Base-by-base conservation (phyloP, 2,113 vertebrate species). In the Forbesichthys agassizii region DNA sequence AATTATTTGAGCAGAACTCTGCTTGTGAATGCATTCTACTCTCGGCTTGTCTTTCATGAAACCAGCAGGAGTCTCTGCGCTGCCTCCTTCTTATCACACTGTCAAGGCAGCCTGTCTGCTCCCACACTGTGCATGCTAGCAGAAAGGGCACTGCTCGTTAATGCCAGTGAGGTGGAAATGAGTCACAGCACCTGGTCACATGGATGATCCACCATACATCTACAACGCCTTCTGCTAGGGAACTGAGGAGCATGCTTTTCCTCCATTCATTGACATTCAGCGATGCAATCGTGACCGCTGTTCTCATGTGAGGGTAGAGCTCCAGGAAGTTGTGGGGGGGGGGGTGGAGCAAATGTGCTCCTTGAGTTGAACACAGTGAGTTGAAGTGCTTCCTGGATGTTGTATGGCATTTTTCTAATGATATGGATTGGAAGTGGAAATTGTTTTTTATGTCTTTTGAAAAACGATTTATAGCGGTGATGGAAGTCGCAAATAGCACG, bases 91-190 rank as follows among this genome's bases (percentile, higher is more conserved):
- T 81, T 80, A 83, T 83, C 74, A 12, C 81, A 74, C 78, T 73
- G 86, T 77, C 78, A 73, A 84, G 68, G 75, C 81, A 73, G 81
- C 81, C 64, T 60, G 72, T 73, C 78, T 74, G 80, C 82, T 84
- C 80, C 80, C 79, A 79, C 82, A 84, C 82, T 73, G 78, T 8
- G 69, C 71, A 66, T 62, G 75, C 83, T 80, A 71, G 75, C 75
- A 81, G 84, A 88, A 88, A 87, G 84, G 86, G 69, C 88, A 85
- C 56, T 51, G 84, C 87, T 90, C 80, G 85, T 90, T 90, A 90
- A 87, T 80, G 75, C 77, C 82, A 85, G 83, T 71, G 86, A 88
- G 83, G 86, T 86, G 82, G 83, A 80, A 83, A 86, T 88, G 84
- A 91, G 85, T 91, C 90, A 85, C 74, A 71, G 83, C 74, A 65